These are phyloP conservation scores for Rhegmatorhina hoffmannsi DNA, from an alignment of 2,113 vertebrate genomes.

Conservation along the genomic window DNA sequence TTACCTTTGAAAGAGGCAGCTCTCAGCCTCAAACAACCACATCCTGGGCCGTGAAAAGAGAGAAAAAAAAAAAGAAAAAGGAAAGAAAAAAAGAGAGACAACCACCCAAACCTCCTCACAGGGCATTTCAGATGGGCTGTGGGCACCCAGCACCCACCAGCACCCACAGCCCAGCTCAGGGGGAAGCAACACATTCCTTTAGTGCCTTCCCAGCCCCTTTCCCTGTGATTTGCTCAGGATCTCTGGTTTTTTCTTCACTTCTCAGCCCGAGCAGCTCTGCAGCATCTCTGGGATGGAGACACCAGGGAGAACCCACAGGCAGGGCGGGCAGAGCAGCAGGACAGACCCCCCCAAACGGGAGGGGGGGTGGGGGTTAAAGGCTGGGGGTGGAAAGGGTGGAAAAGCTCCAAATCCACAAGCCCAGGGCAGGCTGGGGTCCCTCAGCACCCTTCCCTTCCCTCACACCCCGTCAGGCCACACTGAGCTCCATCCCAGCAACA, in stretches of 20 bases:
- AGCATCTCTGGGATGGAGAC: neutral
- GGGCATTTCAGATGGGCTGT: neutral
- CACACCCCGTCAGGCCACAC: accelerated
- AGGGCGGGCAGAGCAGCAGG: neutral
- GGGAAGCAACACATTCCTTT: accelerated
- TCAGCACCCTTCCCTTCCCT: neutral
- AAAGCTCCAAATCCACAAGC: neutral
- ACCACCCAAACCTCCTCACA: neutral
- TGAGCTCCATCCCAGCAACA: neutral
- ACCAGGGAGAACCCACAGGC: neutral
- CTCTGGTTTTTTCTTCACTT: accelerated
- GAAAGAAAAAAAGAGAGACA: neutral
- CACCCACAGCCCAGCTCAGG: neutral
- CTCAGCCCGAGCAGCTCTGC: neutral
- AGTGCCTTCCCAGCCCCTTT: neutral
- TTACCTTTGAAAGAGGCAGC: conserved; percentile 60
- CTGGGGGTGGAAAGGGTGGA: neutral
- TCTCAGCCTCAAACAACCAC: conserved; percentile 52
- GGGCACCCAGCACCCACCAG: neutral
- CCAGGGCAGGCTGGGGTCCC: neutral
- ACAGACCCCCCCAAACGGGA: accelerated
- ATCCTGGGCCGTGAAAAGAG: conserved; percentile 36
- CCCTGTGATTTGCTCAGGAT: neutral
- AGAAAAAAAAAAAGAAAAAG: neutral
- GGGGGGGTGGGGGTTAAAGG: neutral